Evolutionary conservation across 2,888 invertebrate genomes (phyloP), one percentile per base, ranked within the genome.

Genomic region (Zygaena filipendulae): DNA sequence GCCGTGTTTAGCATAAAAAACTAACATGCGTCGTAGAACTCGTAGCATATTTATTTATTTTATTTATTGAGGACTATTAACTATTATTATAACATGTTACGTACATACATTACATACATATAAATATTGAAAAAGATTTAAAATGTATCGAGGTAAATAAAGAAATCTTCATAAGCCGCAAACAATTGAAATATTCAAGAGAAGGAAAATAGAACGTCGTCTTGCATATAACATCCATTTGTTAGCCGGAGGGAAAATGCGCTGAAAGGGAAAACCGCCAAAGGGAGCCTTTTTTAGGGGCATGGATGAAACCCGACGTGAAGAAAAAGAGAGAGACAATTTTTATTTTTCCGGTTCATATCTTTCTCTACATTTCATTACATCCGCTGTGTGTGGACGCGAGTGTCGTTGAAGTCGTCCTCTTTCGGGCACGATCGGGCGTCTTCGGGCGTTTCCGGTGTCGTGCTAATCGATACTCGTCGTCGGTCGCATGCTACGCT

Each of bases 301-400:
- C 49, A 45, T 48, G 58, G 56, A 62, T 63, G 69, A 62, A 59
- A 62, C 53, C 57, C 52, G 59, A 61, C 59, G 61, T 53, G 59
- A 66, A 64, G 67, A 68, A 74, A 71, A 71, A 67, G 67, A 69
- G 59, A 62, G 61, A 70, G 72, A 67, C 70, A 66, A 67, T 75
- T 77, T 75, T 74, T 77, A 67, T 75, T 77, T 75, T 74, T 77
- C 71, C 75, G 74, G 71, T 72, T 75, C 75, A 75, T 72, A 75
- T 74, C 66, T 66, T 64, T 71, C 62, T 66, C 63, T 74, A 75
- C 74, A 74, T 75, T 77, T 74, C 75, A 74, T 77, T 79, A 71
- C 71, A 74, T 75, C 75, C 75, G 74, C 67, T 63, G 61, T 62
- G 64, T 64, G 60, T 70, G 72, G 62, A 67, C 59, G 58, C 43